Percentiles rank a stretch among this genome's conserved stretches.
Evolutionary conservation across 2,113 vertebrate genomes (phyloP).

Genomic region (Craseonycteris thonglongyai): DNA sequence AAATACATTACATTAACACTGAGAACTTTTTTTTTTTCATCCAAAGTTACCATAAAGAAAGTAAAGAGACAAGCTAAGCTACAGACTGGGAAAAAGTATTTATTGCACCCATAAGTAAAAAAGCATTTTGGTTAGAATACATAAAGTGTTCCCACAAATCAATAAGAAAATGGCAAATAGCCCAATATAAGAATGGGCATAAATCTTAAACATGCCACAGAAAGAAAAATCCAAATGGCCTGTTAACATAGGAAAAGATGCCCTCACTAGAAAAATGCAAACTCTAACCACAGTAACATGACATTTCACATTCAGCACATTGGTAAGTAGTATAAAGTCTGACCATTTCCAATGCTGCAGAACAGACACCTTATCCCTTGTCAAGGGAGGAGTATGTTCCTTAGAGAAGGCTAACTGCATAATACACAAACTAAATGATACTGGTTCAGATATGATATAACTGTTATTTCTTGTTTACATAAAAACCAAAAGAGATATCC

Average conservation of each 20-base stretch:
- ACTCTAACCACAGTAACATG: background rate
- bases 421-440: background rate
- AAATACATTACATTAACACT: background rate
- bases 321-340: background rate
- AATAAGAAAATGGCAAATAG: background rate
- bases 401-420: background rate
- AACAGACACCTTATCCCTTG: background rate
- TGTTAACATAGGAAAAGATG: background rate
- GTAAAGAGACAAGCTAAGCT: background rate
- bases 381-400: rapidly evolving
- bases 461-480: background rate
- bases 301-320: background rate
- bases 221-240: background rate
- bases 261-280: background rate
- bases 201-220: background rate
- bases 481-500: background rate
- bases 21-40: background rate
- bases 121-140: background rate
- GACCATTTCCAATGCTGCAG: background rate
- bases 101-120: background rate
- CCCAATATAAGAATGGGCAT: background rate
- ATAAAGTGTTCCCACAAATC: background rate
- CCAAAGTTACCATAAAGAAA: background rate
- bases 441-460: background rate
- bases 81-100: background rate